phyloP scores from a whole-genome alignment of 2,797 vertebrate species.

The Acipenser ruthenus region DNA sequence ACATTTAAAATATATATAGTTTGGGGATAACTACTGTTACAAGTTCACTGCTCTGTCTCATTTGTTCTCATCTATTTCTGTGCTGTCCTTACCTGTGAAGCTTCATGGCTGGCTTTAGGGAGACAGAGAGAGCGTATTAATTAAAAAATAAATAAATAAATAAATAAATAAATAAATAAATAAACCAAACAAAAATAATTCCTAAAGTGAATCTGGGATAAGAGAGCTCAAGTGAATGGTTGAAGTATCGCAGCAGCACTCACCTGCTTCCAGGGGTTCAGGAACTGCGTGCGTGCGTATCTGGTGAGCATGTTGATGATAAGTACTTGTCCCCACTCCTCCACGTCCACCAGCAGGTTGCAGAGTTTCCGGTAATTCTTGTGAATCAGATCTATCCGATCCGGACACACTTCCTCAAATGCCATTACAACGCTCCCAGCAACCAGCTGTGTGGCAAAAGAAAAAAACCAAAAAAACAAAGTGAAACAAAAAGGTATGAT shows the following conservation, averaged over 20 bases:
- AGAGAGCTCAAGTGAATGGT: background rate
- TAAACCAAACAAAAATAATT: background rate
- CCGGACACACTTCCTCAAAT: constrained; percentile 94
- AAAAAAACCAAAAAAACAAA: background rate
- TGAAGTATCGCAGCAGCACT: constrained; percentile 26
- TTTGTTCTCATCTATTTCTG: background rate
- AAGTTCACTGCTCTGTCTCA: background rate
- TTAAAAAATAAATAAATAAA: constrained; percentile 5
- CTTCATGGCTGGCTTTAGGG: constrained; percentile 12
- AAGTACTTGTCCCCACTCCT: constrained; percentile 97
- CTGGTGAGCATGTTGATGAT: constrained; percentile 96
- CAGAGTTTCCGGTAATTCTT: constrained; percentile 96
- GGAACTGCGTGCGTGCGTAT: constrained; percentile 89
- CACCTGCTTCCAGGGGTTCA: constrained; percentile 88
- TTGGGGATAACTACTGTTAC: background rate
- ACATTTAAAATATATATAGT: background rate
- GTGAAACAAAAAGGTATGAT: no score
- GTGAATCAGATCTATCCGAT: constrained; percentile 95
- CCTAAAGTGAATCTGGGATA: background rate
- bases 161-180: background rate
- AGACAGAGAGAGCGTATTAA: constrained; percentile 7
- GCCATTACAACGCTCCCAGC: constrained; percentile 96
- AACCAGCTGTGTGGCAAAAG: constrained; percentile 71
- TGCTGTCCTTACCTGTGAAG: constrained; percentile 11
- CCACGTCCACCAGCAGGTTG: constrained; percentile 90